Conservation (phyloP, 2,797 vertebrate species). For the Cryptoblepharus egeriae region DNA sequence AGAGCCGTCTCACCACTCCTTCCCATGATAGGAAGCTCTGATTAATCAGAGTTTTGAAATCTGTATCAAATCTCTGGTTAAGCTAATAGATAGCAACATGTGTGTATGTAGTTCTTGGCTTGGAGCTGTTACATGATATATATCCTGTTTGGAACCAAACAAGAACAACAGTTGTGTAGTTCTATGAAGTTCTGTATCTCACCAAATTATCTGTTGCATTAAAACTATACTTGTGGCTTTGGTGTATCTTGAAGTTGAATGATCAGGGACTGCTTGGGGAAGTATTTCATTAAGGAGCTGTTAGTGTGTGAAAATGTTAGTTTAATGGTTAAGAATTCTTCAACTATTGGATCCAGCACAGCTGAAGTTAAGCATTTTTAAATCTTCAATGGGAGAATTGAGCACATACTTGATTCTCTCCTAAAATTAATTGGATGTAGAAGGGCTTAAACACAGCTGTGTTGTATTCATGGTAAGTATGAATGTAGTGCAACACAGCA, state of each 20-base stretch:
- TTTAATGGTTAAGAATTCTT: background rate
- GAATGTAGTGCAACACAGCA: background rate
- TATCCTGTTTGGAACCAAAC: background rate
- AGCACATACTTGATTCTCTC: background rate
- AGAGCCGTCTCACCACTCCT: background rate
- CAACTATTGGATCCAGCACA: background rate
- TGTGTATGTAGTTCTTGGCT: background rate
- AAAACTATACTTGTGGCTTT: background rate
- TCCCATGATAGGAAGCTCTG: background rate
- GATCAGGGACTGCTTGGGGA: background rate
- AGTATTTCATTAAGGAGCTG: background rate
- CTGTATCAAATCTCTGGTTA: no score
- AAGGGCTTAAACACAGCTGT: background rate
- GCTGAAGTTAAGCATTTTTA: background rate
- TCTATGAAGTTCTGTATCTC: background rate
- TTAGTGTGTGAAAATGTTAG: background rate
- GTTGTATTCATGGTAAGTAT: background rate
- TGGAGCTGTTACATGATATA: background rate
- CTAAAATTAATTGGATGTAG: background rate
- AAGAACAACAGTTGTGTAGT: background rate
- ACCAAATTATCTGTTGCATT: background rate
- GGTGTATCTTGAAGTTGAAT: background rate
- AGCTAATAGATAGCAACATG: background rate
- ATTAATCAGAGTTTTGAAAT: background rate
- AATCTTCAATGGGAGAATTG: background rate